phyloP scores from a whole-genome alignment of 2,888 invertebrate genomes.

The Lasioglossum calceatum region DNA sequence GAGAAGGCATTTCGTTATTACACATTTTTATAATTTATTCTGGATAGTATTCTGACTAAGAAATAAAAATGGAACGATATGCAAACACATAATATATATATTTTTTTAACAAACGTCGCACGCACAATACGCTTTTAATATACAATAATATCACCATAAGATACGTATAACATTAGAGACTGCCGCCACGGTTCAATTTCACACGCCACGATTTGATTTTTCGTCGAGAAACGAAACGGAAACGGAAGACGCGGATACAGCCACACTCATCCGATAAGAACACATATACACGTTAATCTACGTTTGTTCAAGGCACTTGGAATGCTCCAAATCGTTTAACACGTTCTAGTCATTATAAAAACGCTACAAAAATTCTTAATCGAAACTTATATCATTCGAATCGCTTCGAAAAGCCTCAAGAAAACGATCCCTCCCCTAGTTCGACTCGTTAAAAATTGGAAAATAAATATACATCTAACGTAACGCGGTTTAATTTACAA shows the following conservation, averaged over 20 bases:
- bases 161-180: slow-evolving; percentile 17
- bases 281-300: slow-evolving; percentile 21
- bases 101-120: slow-evolving; percentile 20
- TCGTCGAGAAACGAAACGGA: background rate
- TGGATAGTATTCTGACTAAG: slow-evolving; percentile 22
- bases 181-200: background rate
- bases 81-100: slow-evolving; percentile 8
- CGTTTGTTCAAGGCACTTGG: slow-evolving; percentile 62
- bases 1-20: slow-evolving; percentile 31
- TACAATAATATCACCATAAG: slow-evolving; percentile 13
- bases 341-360: slow-evolving; percentile 28
- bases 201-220: background rate
- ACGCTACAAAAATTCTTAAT: slow-evolving; percentile 22
- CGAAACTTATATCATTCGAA: background rate
- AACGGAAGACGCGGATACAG: slow-evolving; percentile 29
- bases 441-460: background rate
- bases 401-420: background rate
- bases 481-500: slow-evolving; percentile 1
- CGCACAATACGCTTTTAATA: slow-evolving; percentile 4
- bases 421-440: background rate
- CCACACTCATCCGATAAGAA: background rate
- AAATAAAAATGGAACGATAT: slow-evolving; percentile 10
- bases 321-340: slow-evolving; percentile 50
- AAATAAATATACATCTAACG: slow-evolving; percentile 1
- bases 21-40: slow-evolving; percentile 11